A percentile compares a stretch with the other conserved stretches of the same genome.
Evolutionary conservation across 2,797 vertebrate species (phyloP).

Genomic region (Nasua narica): DNA sequence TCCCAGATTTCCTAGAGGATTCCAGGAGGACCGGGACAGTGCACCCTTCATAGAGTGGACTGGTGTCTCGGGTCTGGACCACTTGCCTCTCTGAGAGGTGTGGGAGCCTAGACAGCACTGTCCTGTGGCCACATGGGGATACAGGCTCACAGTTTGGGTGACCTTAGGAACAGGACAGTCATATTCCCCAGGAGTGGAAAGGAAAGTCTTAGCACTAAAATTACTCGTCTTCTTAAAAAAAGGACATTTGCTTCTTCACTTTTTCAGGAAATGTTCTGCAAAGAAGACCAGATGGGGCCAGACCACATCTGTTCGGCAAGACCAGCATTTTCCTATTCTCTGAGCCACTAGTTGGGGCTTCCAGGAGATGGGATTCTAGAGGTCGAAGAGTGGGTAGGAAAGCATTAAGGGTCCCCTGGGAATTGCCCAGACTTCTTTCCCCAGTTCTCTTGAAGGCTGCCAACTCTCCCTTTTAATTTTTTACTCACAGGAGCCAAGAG

Average conservation of each 20-base stretch:
- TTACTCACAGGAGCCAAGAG: neutral
- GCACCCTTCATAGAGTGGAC: neutral
- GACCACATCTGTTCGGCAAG: neutral
- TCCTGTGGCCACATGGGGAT: neutral
- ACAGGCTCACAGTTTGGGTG: neutral
- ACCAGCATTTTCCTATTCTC: neutral
- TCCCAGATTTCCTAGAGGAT: neutral
- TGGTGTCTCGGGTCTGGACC: neutral
- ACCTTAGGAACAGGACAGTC: neutral
- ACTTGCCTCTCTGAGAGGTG: neutral
- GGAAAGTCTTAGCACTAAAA: neutral
- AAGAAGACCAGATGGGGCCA: neutral
- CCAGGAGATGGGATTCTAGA: neutral
- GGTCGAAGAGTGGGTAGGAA: neutral
- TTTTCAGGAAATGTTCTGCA: neutral
- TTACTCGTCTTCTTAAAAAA: neutral
- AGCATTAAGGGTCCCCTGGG: neutral
- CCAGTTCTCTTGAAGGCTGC: neutral
- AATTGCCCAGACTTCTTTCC: neutral
- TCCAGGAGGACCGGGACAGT: neutral
- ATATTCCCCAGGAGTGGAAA: rapidly evolving
- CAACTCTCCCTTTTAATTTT: neutral
- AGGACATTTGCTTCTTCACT: neutral
- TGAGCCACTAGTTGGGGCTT: neutral
- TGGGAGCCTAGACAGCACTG: neutral